Evolutionary conservation across 2,888 invertebrate species (phyloP), one percentile per base, ranked within the genome.

Genomic region (Tyria jacobaeae): DNA sequence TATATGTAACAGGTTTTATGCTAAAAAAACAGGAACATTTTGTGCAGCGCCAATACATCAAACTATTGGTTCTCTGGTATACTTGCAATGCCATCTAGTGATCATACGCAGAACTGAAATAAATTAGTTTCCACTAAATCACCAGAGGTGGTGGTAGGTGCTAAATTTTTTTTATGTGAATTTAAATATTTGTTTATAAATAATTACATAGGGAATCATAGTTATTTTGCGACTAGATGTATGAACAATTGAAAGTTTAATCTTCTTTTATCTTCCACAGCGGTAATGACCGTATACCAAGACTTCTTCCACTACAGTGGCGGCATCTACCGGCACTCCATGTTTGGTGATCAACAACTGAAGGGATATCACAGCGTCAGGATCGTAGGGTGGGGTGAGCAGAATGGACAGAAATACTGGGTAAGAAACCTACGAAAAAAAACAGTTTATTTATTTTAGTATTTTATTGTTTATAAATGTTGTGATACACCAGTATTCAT

Each of bases 231-330:
- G n/a, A n/a, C n/a, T n/a, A n/a, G n/a, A n/a, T n/a, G n/a, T n/a
- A n/a, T n/a, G n/a, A n/a, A n/a, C n/a, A n/a, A n/a, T n/a, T n/a
- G n/a, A n/a, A n/a, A n/a, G n/a, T n/a, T n/a, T n/a, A n/a, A n/a
- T n/a, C n/a, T n/a, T n/a, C n/a, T n/a, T n/a, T n/a, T n/a, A n/a
- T 31, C 4, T 53, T 35, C 14, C 9, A 0, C 92, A 97, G 98
- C 99, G 0, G 96, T 98, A n/a, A 97, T 99, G 96, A 96, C 95
- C 68, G 97, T 99, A 2, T 96, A 97, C 84, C 97, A 97, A 75
- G 99, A 99, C 89, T 98, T 99, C 95, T 99, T 98, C 95, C 95
- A 97, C 78, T 99, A 99, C 93, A 95, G 95, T 60, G 95, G 96
- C 47, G 99, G 99, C 5, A 94, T 99, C 58, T 99, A 99, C 90